Percentiles rank a stretch among this genome's conserved stretches.
These are phyloP conservation scores for Bujurquina vittata DNA, from an alignment of 2,113 vertebrate genomes.

Conservation along the genomic window DNA sequence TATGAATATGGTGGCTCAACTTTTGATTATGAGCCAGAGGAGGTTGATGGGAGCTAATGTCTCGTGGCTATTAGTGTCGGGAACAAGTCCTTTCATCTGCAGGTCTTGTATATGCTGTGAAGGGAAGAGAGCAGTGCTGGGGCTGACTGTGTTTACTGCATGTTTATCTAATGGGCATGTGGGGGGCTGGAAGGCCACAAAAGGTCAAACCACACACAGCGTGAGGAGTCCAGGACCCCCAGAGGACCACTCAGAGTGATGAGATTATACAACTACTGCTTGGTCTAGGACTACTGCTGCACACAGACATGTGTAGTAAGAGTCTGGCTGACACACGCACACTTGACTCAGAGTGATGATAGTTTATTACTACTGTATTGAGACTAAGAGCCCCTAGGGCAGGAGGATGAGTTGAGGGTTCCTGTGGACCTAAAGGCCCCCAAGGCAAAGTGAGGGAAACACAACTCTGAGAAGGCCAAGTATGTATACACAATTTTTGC, in stretches of 20 bases:
- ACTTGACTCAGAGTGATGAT: constrained; percentile 71
- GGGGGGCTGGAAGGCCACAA: constrained; percentile 58
- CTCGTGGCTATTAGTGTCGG: constrained; percentile 70
- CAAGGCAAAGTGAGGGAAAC: constrained; percentile 53
- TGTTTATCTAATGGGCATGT: constrained; percentile 81
- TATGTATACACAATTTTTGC: constrained; percentile 30
- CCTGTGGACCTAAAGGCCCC: constrained; percentile 61
- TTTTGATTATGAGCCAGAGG: constrained; percentile 65
- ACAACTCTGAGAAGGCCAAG: constrained; percentile 29
- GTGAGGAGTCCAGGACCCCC: constrained; percentile 72
- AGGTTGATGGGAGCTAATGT: constrained; percentile 64
- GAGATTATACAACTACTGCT: constrained; percentile 75
- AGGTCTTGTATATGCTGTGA: constrained; percentile 71
- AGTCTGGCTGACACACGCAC: constrained; percentile 48
- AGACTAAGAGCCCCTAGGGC: constrained; percentile 67
- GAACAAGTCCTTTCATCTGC: constrained; percentile 75
- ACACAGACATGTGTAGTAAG: constrained; percentile 37
- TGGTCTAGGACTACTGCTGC: constrained; percentile 65
- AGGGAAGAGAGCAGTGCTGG: constrained; percentile 65
- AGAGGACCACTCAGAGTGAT: constrained; percentile 77
- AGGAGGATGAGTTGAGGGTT: constrained; percentile 64
- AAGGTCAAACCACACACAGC: constrained; percentile 82
- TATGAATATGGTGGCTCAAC: constrained; percentile 54
- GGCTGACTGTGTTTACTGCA: constrained; percentile 75
- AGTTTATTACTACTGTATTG: constrained; percentile 81